phyloP scores from a whole-genome alignment of 2,888 invertebrate genomes.

The Agrochola litura region DNA sequence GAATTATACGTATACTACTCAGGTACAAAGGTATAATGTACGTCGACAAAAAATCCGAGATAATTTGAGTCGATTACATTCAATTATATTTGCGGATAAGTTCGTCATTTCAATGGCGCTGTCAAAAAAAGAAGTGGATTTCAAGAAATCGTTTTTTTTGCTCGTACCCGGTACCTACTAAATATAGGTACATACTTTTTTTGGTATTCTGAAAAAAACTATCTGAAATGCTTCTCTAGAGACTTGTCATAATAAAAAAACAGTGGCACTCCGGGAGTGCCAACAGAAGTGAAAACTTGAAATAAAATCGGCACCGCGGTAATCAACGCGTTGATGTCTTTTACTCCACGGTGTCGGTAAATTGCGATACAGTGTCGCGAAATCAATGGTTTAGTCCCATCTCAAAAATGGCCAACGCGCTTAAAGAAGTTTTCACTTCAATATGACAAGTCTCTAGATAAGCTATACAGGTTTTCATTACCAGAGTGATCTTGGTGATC shows the following conservation, averaged over 20 bases:
- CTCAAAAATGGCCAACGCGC: too few relatives aligned
- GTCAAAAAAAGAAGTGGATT: slow-evolving; percentile 40
- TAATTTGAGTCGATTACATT: slow-evolving; percentile 53
- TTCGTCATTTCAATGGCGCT: slow-evolving; percentile 32
- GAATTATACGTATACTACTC: slow-evolving; percentile 44
- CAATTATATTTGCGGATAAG: slow-evolving; percentile 50
- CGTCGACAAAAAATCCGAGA: slow-evolving; percentile 44
- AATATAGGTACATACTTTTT: neutral
- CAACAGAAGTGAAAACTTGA: too few relatives aligned
- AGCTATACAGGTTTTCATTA: neutral
- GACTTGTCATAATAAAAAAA: too few relatives aligned
- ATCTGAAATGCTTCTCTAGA: neutral
- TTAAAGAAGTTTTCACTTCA: too few relatives aligned
- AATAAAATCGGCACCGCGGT: too few relatives aligned
- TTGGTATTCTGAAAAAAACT: neutral
- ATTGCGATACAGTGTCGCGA: too few relatives aligned
- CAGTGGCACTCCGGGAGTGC: too few relatives aligned
- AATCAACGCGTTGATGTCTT: too few relatives aligned
- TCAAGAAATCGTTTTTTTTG: slow-evolving; percentile 47
- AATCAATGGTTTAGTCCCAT: too few relatives aligned
- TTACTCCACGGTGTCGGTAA: too few relatives aligned
- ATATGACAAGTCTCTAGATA: too few relatives aligned
- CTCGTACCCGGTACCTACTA: slow-evolving; percentile 11
- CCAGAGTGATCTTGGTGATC: neutral
- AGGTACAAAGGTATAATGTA: slow-evolving; percentile 45